Evolutionary conservation across 2,797 vertebrate genomes (phyloP), one percentile per base, ranked within the genome.

Genomic region (Odontamblyopus lacepedii): DNA sequence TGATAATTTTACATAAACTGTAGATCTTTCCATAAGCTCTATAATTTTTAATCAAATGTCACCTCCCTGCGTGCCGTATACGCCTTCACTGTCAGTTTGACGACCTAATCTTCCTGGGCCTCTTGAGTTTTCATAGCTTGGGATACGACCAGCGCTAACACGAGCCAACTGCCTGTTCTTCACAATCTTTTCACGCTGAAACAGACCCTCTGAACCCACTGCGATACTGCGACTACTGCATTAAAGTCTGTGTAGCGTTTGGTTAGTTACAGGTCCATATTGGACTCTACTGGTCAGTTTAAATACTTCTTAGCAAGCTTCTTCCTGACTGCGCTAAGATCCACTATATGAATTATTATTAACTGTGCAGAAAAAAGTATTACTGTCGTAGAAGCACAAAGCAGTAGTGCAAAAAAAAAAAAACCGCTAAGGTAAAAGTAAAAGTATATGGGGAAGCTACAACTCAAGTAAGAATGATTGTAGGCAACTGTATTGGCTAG

Each of bases 251-350:
- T 53, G 59, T 55, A 80, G 69, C 76, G 73, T 76, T 48, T 78
- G 71, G 72, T 76, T 84, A 84, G 87, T 85, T 80, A 76, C 81
- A 78, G 5, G 53, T 67, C 68, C n/a, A 51, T 38, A 71, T 70
- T 50, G 81, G 81, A 78, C 82, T 72, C 55, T 41, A 23, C 75
- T 74, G 60, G 72, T 76, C 26, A 15, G 55, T 38, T 68, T 56
- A 64, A 53, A 70, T 27, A 73, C 50, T 60, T 63, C 48, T 18
- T 16, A 2, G 56, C 27, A 62, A 57, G 35, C 55, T 72, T 76
- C 77, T 72, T 70, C 71, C 62, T 66, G 55, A 73, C 78, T 75
- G 73, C 32, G 60, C 19, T 53, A n/a, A 53, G 19, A 19, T 55
- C 6, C 53, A 55, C 7, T 55, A 23, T 55, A 23, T 55, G 6